These are phyloP conservation scores for Brachionus rotundiformis DNA, from an alignment of 1,140 invertebrate species.

Conservation along the genomic window DNA sequence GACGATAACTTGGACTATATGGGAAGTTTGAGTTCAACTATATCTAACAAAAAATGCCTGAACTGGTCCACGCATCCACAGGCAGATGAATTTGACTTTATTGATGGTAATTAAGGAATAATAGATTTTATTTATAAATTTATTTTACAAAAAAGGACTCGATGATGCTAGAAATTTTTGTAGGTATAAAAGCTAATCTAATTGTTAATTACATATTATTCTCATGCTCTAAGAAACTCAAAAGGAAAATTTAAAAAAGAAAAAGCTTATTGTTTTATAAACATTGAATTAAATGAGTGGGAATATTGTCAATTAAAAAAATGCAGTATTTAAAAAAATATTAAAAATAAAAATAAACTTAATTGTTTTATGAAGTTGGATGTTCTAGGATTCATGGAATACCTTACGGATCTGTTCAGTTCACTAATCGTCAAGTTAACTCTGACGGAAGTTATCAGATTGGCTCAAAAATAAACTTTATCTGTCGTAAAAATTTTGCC, in stretches of 20 bases:
- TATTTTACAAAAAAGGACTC: neutral
- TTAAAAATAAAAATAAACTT: neutral
- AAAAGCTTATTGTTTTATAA: conserved; percentile 30
- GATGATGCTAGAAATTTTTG: conserved; percentile 23
- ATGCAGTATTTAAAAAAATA: neutral
- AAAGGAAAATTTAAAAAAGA: conserved; percentile 3
- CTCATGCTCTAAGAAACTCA: neutral
- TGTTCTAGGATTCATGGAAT: conserved; percentile 35
- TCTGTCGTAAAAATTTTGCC: neutral
- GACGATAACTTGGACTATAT: conserved; percentile 3
- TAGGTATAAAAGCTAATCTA: neutral
- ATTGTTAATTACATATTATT: neutral
- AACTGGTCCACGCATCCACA: neutral
- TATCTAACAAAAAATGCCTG: conserved; percentile 6
- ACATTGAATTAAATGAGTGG: neutral
- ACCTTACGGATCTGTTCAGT: neutral
- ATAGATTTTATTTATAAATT: neutral
- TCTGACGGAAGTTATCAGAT: neutral
- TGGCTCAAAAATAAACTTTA: conserved; percentile 1
- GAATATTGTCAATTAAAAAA: conserved; percentile 18
- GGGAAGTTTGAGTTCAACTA: conserved; percentile 20
- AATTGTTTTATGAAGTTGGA: neutral
- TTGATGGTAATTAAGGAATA: too few species aligned
- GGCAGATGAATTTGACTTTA: neutral
- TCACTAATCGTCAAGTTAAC: neutral